Percentiles rank a stretch among this genome's conserved stretches.
Evolutionary conservation across 2,113 vertebrate species (phyloP).

Genomic region (Numida meleagris): DNA sequence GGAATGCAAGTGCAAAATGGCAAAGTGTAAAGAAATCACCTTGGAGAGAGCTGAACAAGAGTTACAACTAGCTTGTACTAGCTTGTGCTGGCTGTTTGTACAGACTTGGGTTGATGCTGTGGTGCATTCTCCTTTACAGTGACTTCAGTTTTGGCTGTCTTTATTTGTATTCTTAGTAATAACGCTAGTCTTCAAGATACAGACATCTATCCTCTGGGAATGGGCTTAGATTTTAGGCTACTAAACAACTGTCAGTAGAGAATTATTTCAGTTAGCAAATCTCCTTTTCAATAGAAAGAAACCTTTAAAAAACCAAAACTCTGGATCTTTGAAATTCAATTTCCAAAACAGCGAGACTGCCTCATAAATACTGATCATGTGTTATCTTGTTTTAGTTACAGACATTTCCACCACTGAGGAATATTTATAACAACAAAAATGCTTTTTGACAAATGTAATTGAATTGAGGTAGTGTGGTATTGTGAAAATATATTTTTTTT

Average conservation of each 20-base stretch:
- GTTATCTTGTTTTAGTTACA: slow-evolving; percentile 44
- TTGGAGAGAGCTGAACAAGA: neutral
- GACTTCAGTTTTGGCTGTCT: neutral
- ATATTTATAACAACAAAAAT: slow-evolving; percentile 44
- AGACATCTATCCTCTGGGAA: neutral
- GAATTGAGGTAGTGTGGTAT: neutral
- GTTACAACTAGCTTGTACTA: neutral
- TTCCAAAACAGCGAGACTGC: neutral
- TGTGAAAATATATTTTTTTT: neutral
- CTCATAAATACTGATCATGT: slow-evolving; percentile 23
- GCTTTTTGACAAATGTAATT: slow-evolving; percentile 43
- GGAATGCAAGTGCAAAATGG: neutral
- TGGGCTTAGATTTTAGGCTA: neutral
- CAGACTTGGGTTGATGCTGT: neutral
- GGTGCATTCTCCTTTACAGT: neutral
- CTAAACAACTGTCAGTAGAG: neutral
- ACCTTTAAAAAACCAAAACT: neutral
- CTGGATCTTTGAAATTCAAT: slow-evolving; percentile 20
- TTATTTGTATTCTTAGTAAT: neutral
- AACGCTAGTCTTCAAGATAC: neutral
- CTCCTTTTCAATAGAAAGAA: neutral
- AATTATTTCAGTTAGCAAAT: slow-evolving; percentile 24
- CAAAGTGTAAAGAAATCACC: neutral
- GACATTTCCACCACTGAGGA: slow-evolving; percentile 26
- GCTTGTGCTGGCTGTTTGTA: neutral